Evolutionary conservation across 2,113 vertebrate genomes (phyloP).

Genomic region (Oreochromis aureus): DNA sequence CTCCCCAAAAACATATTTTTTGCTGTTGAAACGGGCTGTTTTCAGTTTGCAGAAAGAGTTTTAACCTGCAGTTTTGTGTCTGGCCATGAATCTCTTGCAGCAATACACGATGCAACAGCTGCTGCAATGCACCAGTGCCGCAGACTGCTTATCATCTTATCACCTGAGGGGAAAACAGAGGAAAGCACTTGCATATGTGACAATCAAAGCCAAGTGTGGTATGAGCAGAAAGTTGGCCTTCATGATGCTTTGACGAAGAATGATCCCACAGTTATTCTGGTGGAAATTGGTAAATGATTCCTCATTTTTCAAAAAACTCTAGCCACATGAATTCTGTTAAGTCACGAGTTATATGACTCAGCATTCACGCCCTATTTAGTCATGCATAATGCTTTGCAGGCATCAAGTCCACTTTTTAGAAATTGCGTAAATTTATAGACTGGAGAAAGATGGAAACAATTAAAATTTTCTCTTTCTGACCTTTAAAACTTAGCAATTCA

Average conservation of each 20-base stretch:
- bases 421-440: background rate
- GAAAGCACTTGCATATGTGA: background rate
- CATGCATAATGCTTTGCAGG: background rate
- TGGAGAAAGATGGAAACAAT: background rate
- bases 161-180: background rate
- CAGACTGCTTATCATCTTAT: constrained; percentile 80
- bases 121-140: constrained; percentile 70
- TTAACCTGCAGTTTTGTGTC: background rate
- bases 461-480: background rate
- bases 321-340: background rate
- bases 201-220: constrained; percentile 34
- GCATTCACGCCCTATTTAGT: background rate
- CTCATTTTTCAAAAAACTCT: background rate
- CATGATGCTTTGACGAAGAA: constrained; percentile 77
- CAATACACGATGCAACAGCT: constrained; percentile 68
- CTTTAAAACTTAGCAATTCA: background rate
- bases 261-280: constrained; percentile 76
- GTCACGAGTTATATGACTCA: background rate
- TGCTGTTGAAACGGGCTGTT: background rate
- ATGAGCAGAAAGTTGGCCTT: constrained; percentile 77
- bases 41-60: background rate
- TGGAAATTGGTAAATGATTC: constrained; percentile 66
- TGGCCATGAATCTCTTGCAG: constrained; percentile 50
- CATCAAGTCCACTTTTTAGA: background rate
- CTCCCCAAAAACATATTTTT: background rate